A percentile compares a stretch with the other conserved stretches of the same genome.
Conservation (phyloP, 1,140 invertebrate genomes). For the Monochamus saltuarius region DNA sequence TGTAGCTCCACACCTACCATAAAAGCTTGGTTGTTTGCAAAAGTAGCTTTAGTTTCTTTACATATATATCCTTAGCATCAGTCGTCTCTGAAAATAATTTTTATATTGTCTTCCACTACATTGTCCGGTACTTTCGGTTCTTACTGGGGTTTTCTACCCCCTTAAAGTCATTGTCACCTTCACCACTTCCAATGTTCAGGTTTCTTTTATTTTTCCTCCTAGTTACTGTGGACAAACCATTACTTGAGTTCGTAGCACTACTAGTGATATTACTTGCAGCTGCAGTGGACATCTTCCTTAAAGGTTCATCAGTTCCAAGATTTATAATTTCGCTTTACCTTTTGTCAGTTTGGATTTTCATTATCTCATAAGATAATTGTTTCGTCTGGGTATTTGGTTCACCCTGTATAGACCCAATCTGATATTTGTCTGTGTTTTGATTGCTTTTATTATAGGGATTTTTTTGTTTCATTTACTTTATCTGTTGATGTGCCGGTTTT, state of each 20-base stretch:
- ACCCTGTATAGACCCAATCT: constrained; percentile 4
- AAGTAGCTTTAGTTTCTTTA: not conserved
- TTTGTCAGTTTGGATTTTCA: constrained; percentile 13
- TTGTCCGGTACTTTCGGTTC: constrained; percentile 9
- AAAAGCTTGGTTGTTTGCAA: constrained; percentile 7
- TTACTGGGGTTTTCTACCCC: not conserved
- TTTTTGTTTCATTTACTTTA: constrained; percentile 5
- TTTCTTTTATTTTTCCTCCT: constrained; percentile 8
- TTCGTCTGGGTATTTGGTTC: not conserved
- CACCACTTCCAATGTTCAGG: constrained; percentile 6
- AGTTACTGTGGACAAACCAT: not conserved
- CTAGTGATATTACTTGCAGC: not conserved
- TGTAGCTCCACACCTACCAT: constrained; percentile 2
- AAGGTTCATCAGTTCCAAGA: no score
- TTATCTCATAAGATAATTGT: constrained; percentile 4
- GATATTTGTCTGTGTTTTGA: not conserved
- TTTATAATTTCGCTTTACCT: not conserved
- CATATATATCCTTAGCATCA: constrained; percentile 1
- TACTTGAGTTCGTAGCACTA: not conserved
- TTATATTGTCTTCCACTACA: constrained; percentile 7
- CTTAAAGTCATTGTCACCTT: constrained; percentile 7
- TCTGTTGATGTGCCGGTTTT: no score
- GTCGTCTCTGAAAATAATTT: constrained; percentile 9
- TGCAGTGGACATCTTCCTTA: not conserved
- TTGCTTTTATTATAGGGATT: not conserved